phyloP scores from a whole-genome alignment of 1,140 invertebrate species.

The Anastrepha obliqua region DNA sequence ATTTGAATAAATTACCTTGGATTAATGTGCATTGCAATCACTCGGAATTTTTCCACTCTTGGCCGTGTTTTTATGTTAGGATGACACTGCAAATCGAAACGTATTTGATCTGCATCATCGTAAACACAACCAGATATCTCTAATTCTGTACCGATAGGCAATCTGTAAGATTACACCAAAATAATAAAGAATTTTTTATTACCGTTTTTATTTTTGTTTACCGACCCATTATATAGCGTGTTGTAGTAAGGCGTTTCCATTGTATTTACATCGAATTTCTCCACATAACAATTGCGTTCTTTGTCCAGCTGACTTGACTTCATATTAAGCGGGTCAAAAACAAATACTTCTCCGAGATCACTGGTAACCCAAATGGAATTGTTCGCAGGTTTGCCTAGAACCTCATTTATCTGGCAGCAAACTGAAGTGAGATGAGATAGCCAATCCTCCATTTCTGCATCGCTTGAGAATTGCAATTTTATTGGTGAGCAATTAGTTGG shows the following conservation, averaged over 20 bases:
- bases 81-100: slow-evolving; percentile 86
- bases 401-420: slow-evolving; percentile 82
- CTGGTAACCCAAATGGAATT: slow-evolving; percentile 87
- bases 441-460: slow-evolving; percentile 92
- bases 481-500: slow-evolving; percentile 76
- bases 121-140: slow-evolving; percentile 82
- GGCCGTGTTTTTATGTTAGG: slow-evolving; percentile 80
- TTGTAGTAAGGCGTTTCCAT: slow-evolving; percentile 81
- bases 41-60: slow-evolving; percentile 80
- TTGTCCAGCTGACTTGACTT: slow-evolving; percentile 74
- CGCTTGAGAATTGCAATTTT: slow-evolving; percentile 84
- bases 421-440: slow-evolving; percentile 84
- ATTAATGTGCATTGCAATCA: slow-evolving; percentile 89
- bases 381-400: slow-evolving; percentile 80
- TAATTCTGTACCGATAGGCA: slow-evolving; percentile 79
- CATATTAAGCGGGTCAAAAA: slow-evolving; percentile 81
- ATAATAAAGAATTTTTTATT: neutral
- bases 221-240: slow-evolving; percentile 75
- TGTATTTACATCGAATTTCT: slow-evolving; percentile 82
- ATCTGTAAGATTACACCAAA: slow-evolving; percentile 58
- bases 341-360: slow-evolving; percentile 86
- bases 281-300: slow-evolving; percentile 76
- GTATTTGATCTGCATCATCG: slow-evolving; percentile 83
- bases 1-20: slow-evolving; percentile 75
- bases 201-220: neutral